Base-by-base conservation (phyloP, 2,888 invertebrate genomes). In the Pimpla rufipes region DNA sequence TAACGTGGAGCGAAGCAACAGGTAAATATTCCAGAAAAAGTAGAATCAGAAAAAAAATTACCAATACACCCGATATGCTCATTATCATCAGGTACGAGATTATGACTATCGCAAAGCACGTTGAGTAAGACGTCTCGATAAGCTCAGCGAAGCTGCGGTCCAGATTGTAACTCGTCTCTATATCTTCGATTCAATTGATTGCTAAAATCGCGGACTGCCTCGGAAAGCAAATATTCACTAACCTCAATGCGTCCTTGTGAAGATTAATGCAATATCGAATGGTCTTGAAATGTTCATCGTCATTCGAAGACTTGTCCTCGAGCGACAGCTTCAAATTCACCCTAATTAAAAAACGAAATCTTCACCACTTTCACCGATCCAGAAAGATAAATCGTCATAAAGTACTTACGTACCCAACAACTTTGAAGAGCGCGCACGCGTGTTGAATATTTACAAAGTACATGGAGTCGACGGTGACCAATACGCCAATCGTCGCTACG, bases 241-340 rank as follows among this genome's bases (percentile, higher is more conserved):
- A 81, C 81, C 40, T 21, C 23, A 81, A 67, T 16, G 81, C 81
- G 8, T 78, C 42, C 23, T 18, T 73, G 42, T 77, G 77, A 66
- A 81, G 73, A 57, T 62, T 37, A 5, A 81, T 35, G 50, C 77
- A 81, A 62, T 68, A 50, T 52, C 73, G 18, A 42, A 81, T 73
- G 18, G 35, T 52, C 35, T 73, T 13, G 23, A 73, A 52, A 21
- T 40, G 62, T 0, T 35, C 4, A n/a, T 81, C 67, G 29, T n/a
- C 35, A 5, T 2, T 45, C 5, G 13, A 64, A 21, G 42, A 11
- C 3, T 35, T 10, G 3, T 10, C n/a, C 2, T 29, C 29, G 8
- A 35, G 11, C 11, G 29, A 11, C 8, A 18, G 42, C 35, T 57
- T 35, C 40, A 77, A 40, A 50, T 47, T 35, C 3, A 45, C 29